Evolutionary conservation across 2,113 vertebrate genomes (phyloP).

Genomic region (Aptenodytes forsteri): DNA sequence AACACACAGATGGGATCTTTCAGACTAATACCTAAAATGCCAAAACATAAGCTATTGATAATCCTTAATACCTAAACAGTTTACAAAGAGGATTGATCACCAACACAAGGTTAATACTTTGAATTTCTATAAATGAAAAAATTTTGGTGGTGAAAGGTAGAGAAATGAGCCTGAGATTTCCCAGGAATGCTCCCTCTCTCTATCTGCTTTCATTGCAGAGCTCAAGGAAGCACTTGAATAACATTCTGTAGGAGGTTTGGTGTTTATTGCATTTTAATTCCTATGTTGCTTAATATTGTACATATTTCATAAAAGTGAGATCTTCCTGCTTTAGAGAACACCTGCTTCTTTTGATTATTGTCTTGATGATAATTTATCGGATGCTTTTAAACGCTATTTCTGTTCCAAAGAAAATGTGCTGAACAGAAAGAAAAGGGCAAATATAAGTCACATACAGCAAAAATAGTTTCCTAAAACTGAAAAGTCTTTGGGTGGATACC

Average conservation of each 20-base stretch:
- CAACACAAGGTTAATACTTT: neutral
- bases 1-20: neutral
- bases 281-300: neutral
- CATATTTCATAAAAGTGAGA: neutral
- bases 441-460: neutral
- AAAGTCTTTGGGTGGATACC: neutral
- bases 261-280: neutral
- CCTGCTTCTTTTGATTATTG: neutral
- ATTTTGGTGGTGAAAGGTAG: neutral
- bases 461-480: neutral
- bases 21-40: neutral
- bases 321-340: neutral
- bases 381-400: neutral
- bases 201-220: neutral
- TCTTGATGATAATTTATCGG: neutral
- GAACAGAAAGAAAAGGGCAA: neutral
- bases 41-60: neutral
- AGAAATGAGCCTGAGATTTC: neutral
- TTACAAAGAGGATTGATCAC: neutral
- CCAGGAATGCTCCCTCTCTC: neutral
- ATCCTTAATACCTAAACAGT: neutral
- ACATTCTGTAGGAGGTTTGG: neutral
- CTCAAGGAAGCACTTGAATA: neutral
- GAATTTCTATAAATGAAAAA: neutral
- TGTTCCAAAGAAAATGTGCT: neutral